These are phyloP conservation scores for Timema podura DNA, from an alignment of 2,888 invertebrate genomes.

Conservation along the genomic window DNA sequence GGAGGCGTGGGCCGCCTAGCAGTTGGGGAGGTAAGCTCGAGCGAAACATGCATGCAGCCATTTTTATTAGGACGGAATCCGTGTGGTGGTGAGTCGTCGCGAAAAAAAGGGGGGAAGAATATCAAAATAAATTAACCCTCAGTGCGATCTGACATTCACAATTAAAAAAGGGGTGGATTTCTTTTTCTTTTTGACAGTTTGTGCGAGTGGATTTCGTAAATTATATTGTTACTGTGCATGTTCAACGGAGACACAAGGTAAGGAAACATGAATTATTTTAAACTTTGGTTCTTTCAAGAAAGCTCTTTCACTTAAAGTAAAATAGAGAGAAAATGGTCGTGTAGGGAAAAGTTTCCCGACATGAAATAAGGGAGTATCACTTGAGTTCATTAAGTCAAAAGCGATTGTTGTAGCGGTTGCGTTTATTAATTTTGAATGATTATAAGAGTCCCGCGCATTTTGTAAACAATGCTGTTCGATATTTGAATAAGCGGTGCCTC, in stretches of 20 bases:
- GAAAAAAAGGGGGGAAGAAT: slow-evolving; percentile 26
- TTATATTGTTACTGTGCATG: slow-evolving; percentile 19
- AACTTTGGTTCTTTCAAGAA: too few relatives aligned
- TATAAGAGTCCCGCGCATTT: slow-evolving; percentile 12
- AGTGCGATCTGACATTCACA: background rate
- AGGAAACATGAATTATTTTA: background rate
- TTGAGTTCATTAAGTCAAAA: too few relatives aligned
- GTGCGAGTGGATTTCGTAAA: slow-evolving; percentile 3
- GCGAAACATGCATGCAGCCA: slow-evolving; percentile 30
- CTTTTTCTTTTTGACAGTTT: slow-evolving; percentile 15
- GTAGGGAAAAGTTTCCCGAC: too few relatives aligned
- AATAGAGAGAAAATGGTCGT: too few relatives aligned
- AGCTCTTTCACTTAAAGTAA: too few relatives aligned
- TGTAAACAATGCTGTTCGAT: background rate
- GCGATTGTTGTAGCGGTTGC: too few relatives aligned
- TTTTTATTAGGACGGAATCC: slow-evolving; percentile 31
- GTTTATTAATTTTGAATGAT: too few relatives aligned
- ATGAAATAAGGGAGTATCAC: too few relatives aligned
- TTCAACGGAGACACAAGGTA: slow-evolving; percentile 24
- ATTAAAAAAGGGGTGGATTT: background rate
- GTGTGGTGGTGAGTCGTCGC: slow-evolving; percentile 22
- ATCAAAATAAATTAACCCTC: background rate
- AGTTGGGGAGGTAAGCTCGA: slow-evolving; percentile 30
- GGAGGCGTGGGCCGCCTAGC: slow-evolving; percentile 27
- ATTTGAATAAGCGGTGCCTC: too few relatives aligned